Evolutionary conservation across 2,797 vertebrate species (phyloP).

Genomic region (Pseudochirops cupreus): DNA sequence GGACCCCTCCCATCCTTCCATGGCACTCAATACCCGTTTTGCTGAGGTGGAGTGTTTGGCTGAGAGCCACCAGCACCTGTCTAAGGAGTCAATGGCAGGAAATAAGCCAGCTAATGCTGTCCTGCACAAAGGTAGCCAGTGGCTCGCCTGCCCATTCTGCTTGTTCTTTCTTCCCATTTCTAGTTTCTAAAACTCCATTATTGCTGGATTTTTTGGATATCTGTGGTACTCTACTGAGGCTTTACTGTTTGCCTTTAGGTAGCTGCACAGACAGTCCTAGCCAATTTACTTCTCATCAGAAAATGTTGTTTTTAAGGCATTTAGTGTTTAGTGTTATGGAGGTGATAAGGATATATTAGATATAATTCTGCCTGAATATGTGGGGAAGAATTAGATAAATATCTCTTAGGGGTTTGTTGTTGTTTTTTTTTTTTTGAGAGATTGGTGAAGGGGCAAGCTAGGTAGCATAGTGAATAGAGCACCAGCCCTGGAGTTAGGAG

Average conservation of each 20-base stretch:
- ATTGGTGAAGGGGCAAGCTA: background rate
- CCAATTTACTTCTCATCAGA: constrained; percentile 33
- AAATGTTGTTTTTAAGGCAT: constrained; percentile 13
- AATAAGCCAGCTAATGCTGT: constrained; percentile 99
- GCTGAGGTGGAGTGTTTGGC: constrained; percentile 98
- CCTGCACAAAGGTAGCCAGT: constrained; percentile 95
- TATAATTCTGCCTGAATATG: constrained; percentile 20
- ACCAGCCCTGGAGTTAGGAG: no score
- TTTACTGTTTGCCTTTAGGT: constrained; percentile 17
- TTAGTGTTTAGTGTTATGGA: constrained; percentile 52
- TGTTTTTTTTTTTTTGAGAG: background rate
- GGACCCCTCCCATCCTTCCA: constrained; percentile 97
- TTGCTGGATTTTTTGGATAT: constrained; percentile 10
- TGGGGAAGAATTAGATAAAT: background rate
- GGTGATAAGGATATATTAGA: constrained; percentile 44
- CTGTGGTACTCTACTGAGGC: background rate
- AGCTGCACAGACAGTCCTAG: constrained; percentile 36
- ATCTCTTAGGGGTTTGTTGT: background rate
- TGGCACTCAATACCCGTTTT: constrained; percentile 98
- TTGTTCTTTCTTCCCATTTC: background rate
- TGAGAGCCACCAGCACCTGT: constrained; percentile 98
- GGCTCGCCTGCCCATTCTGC: constrained; percentile 62
- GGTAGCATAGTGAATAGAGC: no score
- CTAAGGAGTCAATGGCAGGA: constrained; percentile 99
- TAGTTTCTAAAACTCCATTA: background rate